These are phyloP conservation scores for Ochropacha duplaris DNA, from an alignment of 2,888 invertebrate species.

Conservation along the genomic window DNA sequence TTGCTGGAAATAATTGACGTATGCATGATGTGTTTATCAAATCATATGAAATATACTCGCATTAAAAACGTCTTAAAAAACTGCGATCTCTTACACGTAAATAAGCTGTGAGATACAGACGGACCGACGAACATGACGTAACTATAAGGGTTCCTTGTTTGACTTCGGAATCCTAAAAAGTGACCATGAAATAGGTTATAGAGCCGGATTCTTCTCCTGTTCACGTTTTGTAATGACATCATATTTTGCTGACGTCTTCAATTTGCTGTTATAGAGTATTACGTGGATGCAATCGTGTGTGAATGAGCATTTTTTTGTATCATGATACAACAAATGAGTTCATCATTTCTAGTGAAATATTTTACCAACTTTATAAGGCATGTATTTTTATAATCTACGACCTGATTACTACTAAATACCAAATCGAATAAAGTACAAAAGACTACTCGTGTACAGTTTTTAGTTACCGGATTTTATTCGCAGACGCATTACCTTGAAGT, in stretches of 20 bases:
- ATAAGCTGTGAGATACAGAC: too few species aligned
- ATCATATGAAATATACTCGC: neutral
- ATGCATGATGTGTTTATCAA: neutral
- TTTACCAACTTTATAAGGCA: neutral
- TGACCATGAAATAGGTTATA: slow-evolving; percentile 69
- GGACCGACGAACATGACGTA: too few species aligned
- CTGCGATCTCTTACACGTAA: too few species aligned
- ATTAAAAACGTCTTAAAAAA: neutral
- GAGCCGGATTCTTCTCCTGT: slow-evolving; percentile 73
- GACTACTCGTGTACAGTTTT: slow-evolving; percentile 19
- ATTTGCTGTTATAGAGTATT: slow-evolving; percentile 54
- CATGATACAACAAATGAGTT: slow-evolving; percentile 5
- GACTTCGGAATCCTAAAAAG: too few species aligned
- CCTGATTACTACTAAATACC: neutral
- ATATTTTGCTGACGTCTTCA: slow-evolving; percentile 57
- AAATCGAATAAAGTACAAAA: neutral
- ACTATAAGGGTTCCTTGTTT: too few species aligned
- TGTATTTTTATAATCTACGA: neutral
- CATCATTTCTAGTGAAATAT: neutral
- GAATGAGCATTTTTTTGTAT: neutral
- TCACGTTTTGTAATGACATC: slow-evolving; percentile 64
- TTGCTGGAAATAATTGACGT: too few species aligned
- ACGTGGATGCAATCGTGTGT: slow-evolving; percentile 20
- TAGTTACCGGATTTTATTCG: slow-evolving; percentile 42
- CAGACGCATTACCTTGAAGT: slow-evolving; percentile 58